A percentile compares a stretch with the other conserved stretches of the same genome.
Conservation (phyloP, 2,888 invertebrate genomes). For the Galerucella nymphaeae region DNA sequence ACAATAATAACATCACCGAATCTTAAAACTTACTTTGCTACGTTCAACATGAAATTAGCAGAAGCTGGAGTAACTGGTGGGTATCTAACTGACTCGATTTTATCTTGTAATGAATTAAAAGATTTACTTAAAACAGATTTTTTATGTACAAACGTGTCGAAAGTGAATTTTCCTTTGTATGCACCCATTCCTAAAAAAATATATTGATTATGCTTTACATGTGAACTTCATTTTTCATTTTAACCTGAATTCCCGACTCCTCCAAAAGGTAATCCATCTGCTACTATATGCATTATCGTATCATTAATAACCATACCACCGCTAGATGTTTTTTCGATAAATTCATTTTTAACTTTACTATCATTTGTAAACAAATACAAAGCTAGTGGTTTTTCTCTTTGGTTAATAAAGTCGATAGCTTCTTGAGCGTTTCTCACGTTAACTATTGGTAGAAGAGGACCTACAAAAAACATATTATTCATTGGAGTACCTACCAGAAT, state of each 20-base stretch:
- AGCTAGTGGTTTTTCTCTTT: conserved; percentile 89
- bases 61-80: conserved; percentile 86
- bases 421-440: conserved; percentile 85
- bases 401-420: conserved; percentile 91
- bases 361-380: conserved; percentile 86
- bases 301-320: conserved; percentile 90
- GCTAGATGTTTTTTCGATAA: conserved; percentile 79
- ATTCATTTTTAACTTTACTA: conserved; percentile 68
- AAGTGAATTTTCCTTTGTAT: conserved; percentile 91
- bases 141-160: conserved; percentile 94
- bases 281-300: conserved; percentile 84
- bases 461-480: neutral
- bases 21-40: conserved; percentile 69
- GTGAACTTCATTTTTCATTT: too few relatives aligned
- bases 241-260: conserved; percentile 87
- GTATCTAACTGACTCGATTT: conserved; percentile 77
- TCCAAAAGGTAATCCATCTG: conserved; percentile 94
- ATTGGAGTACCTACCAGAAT: too few relatives aligned
- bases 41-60: conserved; percentile 69
- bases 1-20: neutral
- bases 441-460: conserved; percentile 92
- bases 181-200: conserved; percentile 80
- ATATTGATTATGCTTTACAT: neutral
- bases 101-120: conserved; percentile 77
- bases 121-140: conserved; percentile 82